Conservation (phyloP, 2,888 invertebrate genomes). For the Oxytorus armatus region DNA sequence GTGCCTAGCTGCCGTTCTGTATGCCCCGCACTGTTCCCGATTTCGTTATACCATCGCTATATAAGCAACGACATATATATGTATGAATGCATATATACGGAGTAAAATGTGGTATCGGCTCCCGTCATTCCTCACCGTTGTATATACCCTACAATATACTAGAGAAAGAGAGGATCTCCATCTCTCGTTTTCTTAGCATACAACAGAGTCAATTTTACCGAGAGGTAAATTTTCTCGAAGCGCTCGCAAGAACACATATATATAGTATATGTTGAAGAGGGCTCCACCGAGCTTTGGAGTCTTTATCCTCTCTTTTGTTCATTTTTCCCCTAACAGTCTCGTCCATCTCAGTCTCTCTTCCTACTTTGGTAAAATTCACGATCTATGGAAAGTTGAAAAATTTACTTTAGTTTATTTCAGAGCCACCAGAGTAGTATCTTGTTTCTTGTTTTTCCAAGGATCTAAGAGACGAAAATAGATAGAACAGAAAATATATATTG, state of each 20-base stretch:
- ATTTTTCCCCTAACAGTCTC: slow-evolving; percentile 4
- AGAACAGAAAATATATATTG: too few relatives aligned
- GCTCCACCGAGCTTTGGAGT: slow-evolving; percentile 6
- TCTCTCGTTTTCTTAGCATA: not conserved
- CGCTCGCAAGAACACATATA: slow-evolving; percentile 1
- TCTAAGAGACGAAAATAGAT: too few relatives aligned
- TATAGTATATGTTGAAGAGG: not conserved
- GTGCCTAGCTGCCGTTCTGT: not conserved
- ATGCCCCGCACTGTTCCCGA: slow-evolving; percentile 16
- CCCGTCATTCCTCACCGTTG: slow-evolving; percentile 1
- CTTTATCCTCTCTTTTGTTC: slow-evolving; percentile 22
- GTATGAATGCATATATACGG: not conserved
- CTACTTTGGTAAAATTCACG: slow-evolving; percentile 1
- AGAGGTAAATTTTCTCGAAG: slow-evolving; percentile 18
- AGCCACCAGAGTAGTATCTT: not conserved
- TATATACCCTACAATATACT: slow-evolving; percentile 4
- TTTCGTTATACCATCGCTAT: slow-evolving; percentile 25
- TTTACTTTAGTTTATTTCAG: not conserved
- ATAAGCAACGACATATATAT: slow-evolving; percentile 10
- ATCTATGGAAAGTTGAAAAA: not conserved
- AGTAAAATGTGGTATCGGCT: slow-evolving; percentile 20
- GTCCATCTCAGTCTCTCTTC: not conserved
- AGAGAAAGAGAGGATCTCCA: slow-evolving; percentile 1
- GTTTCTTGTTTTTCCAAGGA: too few relatives aligned
- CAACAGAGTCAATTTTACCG: slow-evolving; percentile 37